Evolutionary conservation across 2,888 invertebrate genomes (phyloP).

Genomic region (Cremastobaeus sp.): DNA sequence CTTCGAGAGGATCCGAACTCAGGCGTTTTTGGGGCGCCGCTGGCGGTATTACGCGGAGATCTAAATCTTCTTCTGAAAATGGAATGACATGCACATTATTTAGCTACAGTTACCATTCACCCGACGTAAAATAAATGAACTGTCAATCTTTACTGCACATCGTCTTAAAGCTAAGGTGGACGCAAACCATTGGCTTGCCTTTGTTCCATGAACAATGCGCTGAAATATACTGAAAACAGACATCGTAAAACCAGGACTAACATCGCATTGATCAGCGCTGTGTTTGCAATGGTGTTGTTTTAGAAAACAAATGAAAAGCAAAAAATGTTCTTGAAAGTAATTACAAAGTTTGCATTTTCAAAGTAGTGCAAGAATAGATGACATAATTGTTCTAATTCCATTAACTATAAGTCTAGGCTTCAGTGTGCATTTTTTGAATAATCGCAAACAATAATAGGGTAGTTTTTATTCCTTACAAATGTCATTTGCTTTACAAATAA

Average conservation of each 20-base stretch:
- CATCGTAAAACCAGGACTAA: slow-evolving; percentile 19
- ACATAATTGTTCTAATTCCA: no score
- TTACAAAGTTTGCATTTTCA: not conserved
- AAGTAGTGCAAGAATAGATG: no score
- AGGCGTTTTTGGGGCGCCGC: slow-evolving; percentile 81
- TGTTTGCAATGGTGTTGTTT: slow-evolving; percentile 14
- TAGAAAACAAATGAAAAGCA: not conserved
- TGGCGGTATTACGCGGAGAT: slow-evolving; percentile 81
- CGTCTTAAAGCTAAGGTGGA: slow-evolving; percentile 10
- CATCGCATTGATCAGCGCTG: slow-evolving; percentile 12
- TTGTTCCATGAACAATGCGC: not conserved
- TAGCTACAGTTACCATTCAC: no score
- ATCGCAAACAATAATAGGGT: not conserved
- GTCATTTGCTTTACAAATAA: not conserved
- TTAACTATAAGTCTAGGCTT: no score
- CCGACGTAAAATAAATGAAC: not conserved
- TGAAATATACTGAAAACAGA: slow-evolving; percentile 46
- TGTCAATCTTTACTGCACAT: not conserved
- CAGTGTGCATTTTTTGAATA: not conserved
- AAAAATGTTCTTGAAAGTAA: not conserved
- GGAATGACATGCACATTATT: slow-evolving; percentile 8
- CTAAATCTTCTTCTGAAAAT: slow-evolving; percentile 81
- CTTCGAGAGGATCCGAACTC: slow-evolving; percentile 82
- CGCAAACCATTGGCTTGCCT: no score
- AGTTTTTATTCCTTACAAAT: not conserved